A percentile compares a stretch with the other conserved stretches of the same genome.
Evolutionary conservation across 2,113 vertebrate genomes (phyloP).

Genomic region (Leptobrachium ailaonicum): DNA sequence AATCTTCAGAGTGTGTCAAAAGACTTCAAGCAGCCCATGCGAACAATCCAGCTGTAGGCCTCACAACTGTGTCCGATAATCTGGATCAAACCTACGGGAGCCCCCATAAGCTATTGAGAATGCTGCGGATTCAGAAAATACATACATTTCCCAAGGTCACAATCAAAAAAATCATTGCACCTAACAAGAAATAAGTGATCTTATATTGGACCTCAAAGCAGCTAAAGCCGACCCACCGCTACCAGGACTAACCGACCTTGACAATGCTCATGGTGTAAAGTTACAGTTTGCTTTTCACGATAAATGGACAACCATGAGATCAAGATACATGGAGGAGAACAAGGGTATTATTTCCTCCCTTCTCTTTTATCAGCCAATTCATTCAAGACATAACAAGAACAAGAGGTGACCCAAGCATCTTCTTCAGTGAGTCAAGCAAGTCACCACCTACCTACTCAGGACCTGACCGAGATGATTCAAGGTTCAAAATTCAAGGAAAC

Average conservation of each 20-base stretch:
- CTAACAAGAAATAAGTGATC: conserved; percentile 8
- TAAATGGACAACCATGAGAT: conserved; percentile 17
- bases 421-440: not conserved
- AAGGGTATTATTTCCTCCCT: conserved; percentile 33
- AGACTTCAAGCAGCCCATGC: conserved; percentile 37
- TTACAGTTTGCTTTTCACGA: conserved; percentile 31
- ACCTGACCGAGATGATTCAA: not conserved
- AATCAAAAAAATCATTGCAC: not conserved
- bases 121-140: conserved; percentile 41
- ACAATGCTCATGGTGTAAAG: conserved; percentile 43
- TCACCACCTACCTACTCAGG: not conserved
- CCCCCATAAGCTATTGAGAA: conserved; percentile 41
- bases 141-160: conserved; percentile 31
- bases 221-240: not conserved
- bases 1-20: conserved; percentile 50
- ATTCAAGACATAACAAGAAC: not conserved
- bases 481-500: not conserved
- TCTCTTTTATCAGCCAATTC: not conserved
- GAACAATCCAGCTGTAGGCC: conserved; percentile 20
- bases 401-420: not conserved
- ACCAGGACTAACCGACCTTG: conserved; percentile 4
- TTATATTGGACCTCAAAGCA: not conserved
- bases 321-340: conserved; percentile 34
- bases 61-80: conserved; percentile 3
- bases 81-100: conserved; percentile 42